phyloP scores from a whole-genome alignment of 2,113 vertebrate species.

The Baryphthengus martii region DNA sequence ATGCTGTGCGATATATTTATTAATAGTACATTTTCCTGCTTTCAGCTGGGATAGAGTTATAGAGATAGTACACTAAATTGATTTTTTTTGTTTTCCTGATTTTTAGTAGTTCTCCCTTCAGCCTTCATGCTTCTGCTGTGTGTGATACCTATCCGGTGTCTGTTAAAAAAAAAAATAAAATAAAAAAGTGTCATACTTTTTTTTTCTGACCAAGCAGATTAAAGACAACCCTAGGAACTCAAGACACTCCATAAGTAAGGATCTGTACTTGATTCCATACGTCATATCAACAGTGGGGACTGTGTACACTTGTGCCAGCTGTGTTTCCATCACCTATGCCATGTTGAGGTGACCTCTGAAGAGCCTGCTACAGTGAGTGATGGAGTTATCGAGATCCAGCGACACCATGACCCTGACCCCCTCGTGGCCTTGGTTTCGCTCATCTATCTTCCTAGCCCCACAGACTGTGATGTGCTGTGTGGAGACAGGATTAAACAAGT shows the following conservation, averaged over 20 bases:
- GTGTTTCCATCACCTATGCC: conserved; percentile 24
- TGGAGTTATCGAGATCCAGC: conserved; percentile 81
- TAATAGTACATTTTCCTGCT: neutral
- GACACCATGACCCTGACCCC: conserved; percentile 78
- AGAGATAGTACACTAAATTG: neutral
- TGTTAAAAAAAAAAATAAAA: neutral
- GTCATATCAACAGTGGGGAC: neutral
- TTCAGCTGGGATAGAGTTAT: neutral
- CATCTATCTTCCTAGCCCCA: conserved; percentile 80
- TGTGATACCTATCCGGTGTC: neutral
- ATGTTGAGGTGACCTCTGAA: conserved; percentile 70
- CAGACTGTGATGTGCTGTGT: conserved; percentile 61
- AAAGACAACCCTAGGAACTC: neutral
- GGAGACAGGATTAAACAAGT: conserved; percentile 80
- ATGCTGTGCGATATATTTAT: neutral
- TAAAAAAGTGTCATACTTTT: no score
- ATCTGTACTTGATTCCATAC: neutral
- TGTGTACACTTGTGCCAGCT: neutral
- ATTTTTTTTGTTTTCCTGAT: neutral
- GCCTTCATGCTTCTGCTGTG: neutral
- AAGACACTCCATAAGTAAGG: neutral
- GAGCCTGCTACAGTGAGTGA: conserved; percentile 72
- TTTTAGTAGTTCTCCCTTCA: neutral
- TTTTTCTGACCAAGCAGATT: neutral
- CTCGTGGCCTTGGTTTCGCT: conserved; percentile 66